phyloP scores from a whole-genome alignment of 2,113 vertebrate genomes.

The Lanius ludovicianus region DNA sequence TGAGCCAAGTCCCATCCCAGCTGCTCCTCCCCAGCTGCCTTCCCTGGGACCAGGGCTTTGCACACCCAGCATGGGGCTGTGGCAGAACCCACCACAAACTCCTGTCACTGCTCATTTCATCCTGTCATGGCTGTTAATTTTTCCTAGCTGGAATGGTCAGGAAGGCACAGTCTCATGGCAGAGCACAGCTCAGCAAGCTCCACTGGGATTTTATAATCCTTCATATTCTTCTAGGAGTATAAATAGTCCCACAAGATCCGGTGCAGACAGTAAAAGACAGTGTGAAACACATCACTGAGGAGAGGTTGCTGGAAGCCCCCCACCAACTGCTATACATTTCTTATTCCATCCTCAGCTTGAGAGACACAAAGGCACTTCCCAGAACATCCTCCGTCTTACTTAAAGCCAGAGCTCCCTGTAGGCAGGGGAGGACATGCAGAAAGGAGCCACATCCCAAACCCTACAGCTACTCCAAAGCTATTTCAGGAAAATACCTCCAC shows the following conservation, averaged over 20 bases:
- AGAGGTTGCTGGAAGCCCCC: not conserved
- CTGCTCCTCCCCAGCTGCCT: not conserved
- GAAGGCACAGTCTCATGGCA: fast-evolving
- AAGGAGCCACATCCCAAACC: not conserved
- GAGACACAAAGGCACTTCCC: not conserved
- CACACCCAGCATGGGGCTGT: not conserved
- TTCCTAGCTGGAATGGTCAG: not conserved
- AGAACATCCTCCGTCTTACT: not conserved
- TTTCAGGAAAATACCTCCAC: not conserved
- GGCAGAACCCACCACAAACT: not conserved
- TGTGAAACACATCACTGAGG: not conserved
- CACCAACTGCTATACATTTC: not conserved
- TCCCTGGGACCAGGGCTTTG: not conserved
- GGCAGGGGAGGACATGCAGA: not conserved
- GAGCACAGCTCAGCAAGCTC: not conserved
- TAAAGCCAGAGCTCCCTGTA: not conserved
- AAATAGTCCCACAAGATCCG: not conserved
- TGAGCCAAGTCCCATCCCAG: not conserved
- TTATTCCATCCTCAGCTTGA: not conserved
- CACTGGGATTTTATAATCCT: not conserved
- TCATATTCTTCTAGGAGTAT: not conserved
- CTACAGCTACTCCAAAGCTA: not conserved
- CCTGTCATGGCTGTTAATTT: not conserved
- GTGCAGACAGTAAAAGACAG: not conserved
- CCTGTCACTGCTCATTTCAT: not conserved